A percentile compares a stretch with the other conserved stretches of the same genome.
Evolutionary conservation across 2,113 vertebrate genomes (phyloP).

Genomic region (Anarhynchus alexandrinus): DNA sequence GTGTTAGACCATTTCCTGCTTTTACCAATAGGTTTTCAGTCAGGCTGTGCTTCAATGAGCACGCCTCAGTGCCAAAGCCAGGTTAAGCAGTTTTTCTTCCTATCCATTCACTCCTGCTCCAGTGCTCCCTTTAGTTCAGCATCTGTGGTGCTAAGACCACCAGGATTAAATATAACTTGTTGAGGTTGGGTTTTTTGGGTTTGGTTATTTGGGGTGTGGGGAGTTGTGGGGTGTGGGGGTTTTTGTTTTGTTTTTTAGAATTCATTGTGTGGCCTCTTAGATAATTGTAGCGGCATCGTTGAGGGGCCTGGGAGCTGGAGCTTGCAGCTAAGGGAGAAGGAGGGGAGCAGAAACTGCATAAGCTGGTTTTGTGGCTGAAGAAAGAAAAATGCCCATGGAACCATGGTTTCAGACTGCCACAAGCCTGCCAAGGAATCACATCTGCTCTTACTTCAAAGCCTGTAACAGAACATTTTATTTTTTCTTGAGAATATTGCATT

Average conservation of each 20-base stretch:
- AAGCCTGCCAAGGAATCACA: conserved; percentile 37
- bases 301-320: not conserved
- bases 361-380: not conserved
- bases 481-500: not conserved
- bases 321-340: not conserved
- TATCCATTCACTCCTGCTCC: not conserved
- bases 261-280: not conserved
- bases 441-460: conserved; percentile 35
- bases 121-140: not conserved
- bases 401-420: not conserved
- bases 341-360: not conserved
- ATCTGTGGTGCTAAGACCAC: not conserved
- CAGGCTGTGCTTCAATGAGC: not conserved
- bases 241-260: not conserved
- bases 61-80: not conserved
- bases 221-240: too few species aligned
- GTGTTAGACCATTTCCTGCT: not conserved
- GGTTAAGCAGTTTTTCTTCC: not conserved
- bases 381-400: not conserved
- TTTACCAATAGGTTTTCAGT: not conserved
- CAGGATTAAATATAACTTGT: not conserved
- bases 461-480: not conserved
- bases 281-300: not conserved
- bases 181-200: not conserved
- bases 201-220: not conserved